Base-by-base conservation (phyloP, 1,140 invertebrate genomes). In the Sminthurinus signatus region DNA sequence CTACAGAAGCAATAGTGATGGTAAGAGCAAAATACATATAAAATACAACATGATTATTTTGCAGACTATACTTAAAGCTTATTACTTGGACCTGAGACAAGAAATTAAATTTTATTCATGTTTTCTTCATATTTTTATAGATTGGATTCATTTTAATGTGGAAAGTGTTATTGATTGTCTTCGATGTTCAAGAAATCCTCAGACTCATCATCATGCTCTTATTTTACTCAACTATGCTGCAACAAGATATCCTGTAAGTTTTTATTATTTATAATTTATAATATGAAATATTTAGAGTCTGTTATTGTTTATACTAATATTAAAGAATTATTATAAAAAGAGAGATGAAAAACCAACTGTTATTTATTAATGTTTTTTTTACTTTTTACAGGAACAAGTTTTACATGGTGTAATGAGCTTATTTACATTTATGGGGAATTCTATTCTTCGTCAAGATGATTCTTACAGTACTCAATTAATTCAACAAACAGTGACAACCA, bases 381-480 rank as follows among this genome's bases (percentile, higher is more conserved):
- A 51, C 19, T 21, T 39, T 15, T 56, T 44, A 36, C 29, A 82
- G 80, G 85, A 90, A 52, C 83, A 88, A 76, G 89, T 96, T 4
- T 76, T 97, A 14, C 86, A 92, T 73, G 90, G 93, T 72, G 87
- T 95, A 1, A 94, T 96, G 84, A 86, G 90, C 28, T 90, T 98
- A 67, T 97, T 97, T 74, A 96, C 93, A 0, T 97, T 96, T 73
- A 93, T 98, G 82, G 93, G 93, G 14, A 88, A 87, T 3, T 91
- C 89, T 0, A 85, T 96, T 23, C 76, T 96, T 0, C 80, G 92
- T 19, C 91, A 93, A 69, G 93, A 98, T 75, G 92, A 96, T 75
- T 85, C 87, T 0, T 96, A 96, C 75, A 96, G 91, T 71, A 91
- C 95, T 74, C 89, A 95, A 76, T 88, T 96, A 8, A 94, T 96